Percentiles rank a stretch among this genome's conserved stretches.
Conservation (phyloP, 2,888 invertebrate species). For the Amblyjoppa fuscipennis region DNA sequence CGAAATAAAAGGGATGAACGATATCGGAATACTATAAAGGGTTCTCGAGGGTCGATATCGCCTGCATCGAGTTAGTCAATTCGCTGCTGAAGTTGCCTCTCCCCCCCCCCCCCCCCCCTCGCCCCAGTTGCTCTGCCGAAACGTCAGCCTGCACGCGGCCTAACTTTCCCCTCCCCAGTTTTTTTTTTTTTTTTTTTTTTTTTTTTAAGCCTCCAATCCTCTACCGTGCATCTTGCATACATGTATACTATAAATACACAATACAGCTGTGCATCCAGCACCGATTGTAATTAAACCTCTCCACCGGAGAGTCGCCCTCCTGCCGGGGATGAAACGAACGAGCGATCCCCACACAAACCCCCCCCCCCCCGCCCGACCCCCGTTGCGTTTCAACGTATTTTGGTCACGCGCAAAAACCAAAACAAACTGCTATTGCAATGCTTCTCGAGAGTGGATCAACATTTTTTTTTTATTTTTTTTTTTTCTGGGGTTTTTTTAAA, state of each 20-base stretch:
- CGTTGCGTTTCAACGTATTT: conserved; percentile 74
- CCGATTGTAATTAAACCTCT: conserved; percentile 70
- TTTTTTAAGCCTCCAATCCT: background rate
- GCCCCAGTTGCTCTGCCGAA: background rate
- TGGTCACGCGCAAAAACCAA: conserved; percentile 78
- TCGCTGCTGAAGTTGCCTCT: conserved; percentile 18
- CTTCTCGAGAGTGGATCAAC: conserved; percentile 24
- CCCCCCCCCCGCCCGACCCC: background rate
- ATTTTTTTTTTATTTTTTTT: conserved; percentile 16
- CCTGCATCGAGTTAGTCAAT: conserved; percentile 44
- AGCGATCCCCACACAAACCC: conserved; percentile 71
- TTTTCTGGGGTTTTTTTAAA: background rate
- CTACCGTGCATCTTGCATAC: conserved; percentile 20
- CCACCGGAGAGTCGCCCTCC: conserved; percentile 74
- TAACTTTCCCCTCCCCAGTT: conserved; percentile 9
- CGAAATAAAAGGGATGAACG: conserved; percentile 43
- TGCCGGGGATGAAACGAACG: conserved; percentile 77
- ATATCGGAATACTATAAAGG: conserved; percentile 64
- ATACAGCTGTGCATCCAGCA: conserved; percentile 46
- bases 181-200: background rate
- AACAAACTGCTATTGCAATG: conserved; percentile 73
- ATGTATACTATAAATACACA: conserved; percentile 28
- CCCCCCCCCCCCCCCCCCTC: background rate
- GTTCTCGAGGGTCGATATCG: conserved; percentile 31
- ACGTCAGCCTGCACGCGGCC: conserved; percentile 29